These are phyloP conservation scores for Oceanodroma leucorhoa DNA, from an alignment of 2,797 vertebrate species.

Conservation along the genomic window DNA sequence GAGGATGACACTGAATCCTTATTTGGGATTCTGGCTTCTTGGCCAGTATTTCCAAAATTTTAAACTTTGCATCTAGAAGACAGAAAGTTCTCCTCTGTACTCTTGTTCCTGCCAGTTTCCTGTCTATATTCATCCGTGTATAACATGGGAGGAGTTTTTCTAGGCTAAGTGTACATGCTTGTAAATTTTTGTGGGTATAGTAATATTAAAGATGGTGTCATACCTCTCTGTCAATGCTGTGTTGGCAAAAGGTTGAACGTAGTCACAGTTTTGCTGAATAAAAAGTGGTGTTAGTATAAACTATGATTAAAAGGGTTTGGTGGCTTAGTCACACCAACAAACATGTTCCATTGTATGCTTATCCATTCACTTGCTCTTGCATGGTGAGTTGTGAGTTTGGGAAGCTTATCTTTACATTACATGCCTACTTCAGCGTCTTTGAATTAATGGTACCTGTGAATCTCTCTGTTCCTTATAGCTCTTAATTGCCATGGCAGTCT, in stretches of 20 bases:
- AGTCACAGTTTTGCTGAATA: background rate
- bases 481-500: background rate
- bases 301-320: background rate
- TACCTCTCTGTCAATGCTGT: background rate
- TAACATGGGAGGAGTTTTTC: background rate
- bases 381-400: accelerated
- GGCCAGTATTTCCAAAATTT: background rate
- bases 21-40: background rate
- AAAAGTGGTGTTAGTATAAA: background rate
- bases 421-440: background rate
- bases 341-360: background rate
- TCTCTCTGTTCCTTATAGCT: background rate
- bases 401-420: background rate
- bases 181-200: background rate
- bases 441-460: background rate
- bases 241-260: background rate
- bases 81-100: background rate
- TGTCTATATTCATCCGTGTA: background rate
- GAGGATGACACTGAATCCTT: background rate
- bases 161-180: background rate
- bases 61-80: background rate
- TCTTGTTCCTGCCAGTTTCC: background rate
- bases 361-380: background rate
- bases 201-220: background rate
- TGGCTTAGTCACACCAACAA: background rate